Conservation (phyloP, 2,888 invertebrate genomes). For the Dicycla oo region DNA sequence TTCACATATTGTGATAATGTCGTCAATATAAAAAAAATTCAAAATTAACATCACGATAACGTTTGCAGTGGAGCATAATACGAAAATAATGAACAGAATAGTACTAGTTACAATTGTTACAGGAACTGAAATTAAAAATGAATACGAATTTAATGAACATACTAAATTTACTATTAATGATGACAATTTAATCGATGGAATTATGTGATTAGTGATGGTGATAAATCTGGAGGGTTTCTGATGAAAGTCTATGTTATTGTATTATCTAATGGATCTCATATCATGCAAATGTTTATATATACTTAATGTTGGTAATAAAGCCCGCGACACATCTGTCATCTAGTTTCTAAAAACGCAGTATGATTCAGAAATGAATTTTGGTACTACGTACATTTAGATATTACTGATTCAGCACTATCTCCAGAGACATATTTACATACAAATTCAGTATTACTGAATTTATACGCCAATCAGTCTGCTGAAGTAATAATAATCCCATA, state of each 20-base stretch:
- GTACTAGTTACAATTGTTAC: background rate
- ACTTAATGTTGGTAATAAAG: background rate
- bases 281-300: background rate
- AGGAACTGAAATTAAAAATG: background rate
- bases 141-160: conserved; percentile 35
- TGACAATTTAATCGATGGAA: background rate
- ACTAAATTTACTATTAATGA: conserved; percentile 19
- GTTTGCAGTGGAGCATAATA: conserved; percentile 14
- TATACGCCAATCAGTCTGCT: too few relatives aligned
- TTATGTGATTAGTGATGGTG: conserved; percentile 7
- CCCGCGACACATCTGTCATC: background rate
- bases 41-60: conserved; percentile 20
- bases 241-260: background rate
- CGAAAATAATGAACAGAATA: conserved; percentile 25
- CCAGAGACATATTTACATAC: too few relatives aligned
- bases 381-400: too few relatives aligned
- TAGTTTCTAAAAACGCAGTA: background rate
- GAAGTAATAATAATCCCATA: too few relatives aligned
- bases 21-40: conserved; percentile 15
- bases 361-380: too few relatives aligned
- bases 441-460: too few relatives aligned
- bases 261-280: background rate
- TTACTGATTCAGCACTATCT: too few relatives aligned
- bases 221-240: conserved; percentile 6
- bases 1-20: conserved; percentile 20